Evolutionary conservation across 2,797 vertebrate species (phyloP), one percentile per base, ranked within the genome.

Genomic region (Leucoraja ocellata): DNA sequence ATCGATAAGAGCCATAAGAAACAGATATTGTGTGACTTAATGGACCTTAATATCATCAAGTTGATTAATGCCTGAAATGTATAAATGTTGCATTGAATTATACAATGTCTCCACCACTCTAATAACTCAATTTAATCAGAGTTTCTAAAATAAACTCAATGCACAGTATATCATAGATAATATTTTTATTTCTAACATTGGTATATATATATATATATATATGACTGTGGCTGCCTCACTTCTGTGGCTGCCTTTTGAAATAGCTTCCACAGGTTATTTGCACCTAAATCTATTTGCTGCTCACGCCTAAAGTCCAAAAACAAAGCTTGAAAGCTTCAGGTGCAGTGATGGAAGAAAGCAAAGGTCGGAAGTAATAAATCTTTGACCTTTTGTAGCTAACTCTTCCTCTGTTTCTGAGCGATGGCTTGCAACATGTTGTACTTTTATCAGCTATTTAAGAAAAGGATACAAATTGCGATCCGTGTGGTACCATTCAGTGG

Each of bases 391-490:
- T 18, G 25, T 93, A 84, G 93, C 23, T 6, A 81, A 90, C 54
- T 0, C 0, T 91, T 78, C 93, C 81, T 76, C 73, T 93, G 88
- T 91, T 91, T 74, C 71, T 79, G 86, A 94, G 78, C 61, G 93
- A 58, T 1, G 11, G 86, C 39, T 91, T 93, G 46, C 11, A 90
- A 68, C 0, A 10, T 14, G 65, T 4, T 36, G 14, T 0, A 3
- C 71, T 93, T 93, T 94, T 81, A 93, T 83, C 83, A 83, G 39
- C 25, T 93, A n/a, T 71, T 73, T 93, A 86, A 28, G 68, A 74
- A 73, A 3, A 74, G 36, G 8, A 54, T 21, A 25, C 21, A 91
- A 91, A 54, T 73, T 91, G 90, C 74, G 36, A 73, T 91, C 18
- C 68, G 36, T 88, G 61, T 13, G 36, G 46, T 32, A 23, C 54